phyloP scores from a whole-genome alignment of 2,888 invertebrate species.

The Ectobius pallidus region DNA sequence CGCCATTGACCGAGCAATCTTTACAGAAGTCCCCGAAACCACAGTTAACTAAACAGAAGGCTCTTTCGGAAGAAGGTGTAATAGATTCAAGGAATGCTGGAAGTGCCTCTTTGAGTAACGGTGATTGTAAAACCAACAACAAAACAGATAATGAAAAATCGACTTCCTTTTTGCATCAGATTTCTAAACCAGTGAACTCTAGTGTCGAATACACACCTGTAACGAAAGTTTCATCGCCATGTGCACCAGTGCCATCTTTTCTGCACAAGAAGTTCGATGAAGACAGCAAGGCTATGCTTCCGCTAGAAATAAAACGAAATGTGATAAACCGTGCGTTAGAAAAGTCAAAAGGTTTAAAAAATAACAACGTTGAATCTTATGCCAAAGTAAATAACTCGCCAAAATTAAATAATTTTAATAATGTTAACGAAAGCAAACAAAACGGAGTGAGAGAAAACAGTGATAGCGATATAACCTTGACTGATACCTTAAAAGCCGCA shows the following conservation, averaged over 20 bases:
- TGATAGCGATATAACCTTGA: constrained; percentile 43
- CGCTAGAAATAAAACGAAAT: neutral
- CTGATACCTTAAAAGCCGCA: constrained; percentile 69
- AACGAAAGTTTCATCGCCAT: neutral
- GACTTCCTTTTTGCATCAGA: no score
- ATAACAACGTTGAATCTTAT: neutral
- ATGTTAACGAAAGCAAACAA: neutral
- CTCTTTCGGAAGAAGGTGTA: neutral
- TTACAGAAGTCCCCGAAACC: neutral
- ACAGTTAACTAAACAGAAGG: neutral
- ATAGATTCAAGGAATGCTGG: neutral
- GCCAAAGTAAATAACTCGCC: neutral
- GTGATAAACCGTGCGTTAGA: neutral
- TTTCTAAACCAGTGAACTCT: neutral
- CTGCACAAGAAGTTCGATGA: neutral
- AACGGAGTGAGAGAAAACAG: no score
- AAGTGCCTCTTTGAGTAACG: neutral
- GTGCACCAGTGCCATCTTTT: neutral
- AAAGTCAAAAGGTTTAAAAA: neutral
- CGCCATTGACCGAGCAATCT: neutral
- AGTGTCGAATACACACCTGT: neutral
- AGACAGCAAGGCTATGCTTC: neutral
- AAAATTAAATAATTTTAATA: neutral
- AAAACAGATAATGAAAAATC: neutral
- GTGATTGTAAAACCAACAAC: neutral